phyloP scores from a whole-genome alignment of 2,113 vertebrate genomes.

The Agelaius phoeniceus region DNA sequence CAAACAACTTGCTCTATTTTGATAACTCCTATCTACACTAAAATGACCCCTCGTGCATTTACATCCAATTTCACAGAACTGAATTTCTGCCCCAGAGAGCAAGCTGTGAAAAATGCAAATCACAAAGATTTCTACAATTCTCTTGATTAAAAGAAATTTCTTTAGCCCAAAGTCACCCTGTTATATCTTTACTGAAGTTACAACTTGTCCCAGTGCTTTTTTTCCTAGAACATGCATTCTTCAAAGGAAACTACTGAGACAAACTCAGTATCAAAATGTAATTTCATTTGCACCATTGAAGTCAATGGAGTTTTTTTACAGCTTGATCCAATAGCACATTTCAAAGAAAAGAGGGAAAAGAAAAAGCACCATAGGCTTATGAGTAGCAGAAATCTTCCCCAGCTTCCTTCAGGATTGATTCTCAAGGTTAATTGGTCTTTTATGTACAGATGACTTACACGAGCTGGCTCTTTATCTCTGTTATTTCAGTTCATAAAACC shows the following conservation, averaged over 20 bases:
- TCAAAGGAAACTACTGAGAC: neutral
- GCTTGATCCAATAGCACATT: neutral
- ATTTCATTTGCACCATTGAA: conserved; percentile 2
- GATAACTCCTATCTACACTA: conserved; percentile 16
- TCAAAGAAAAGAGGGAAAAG: neutral
- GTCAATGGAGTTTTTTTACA: neutral
- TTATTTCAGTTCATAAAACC: neutral
- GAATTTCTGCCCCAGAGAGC: neutral
- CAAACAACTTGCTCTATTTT: conserved; percentile 37
- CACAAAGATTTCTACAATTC: neutral
- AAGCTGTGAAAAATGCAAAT: conserved; percentile 2
- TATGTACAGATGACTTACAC: neutral
- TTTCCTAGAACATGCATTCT: neutral
- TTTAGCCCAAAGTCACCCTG: neutral
- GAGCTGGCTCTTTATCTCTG: neutral
- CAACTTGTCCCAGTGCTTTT: neutral
- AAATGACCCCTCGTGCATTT: conserved; percentile 28
- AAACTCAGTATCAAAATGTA: neutral
- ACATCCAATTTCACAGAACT: neutral
- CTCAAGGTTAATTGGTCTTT: conserved; percentile 49
- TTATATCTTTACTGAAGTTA: neutral
- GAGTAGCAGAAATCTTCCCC: neutral
- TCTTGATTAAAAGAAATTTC: neutral
- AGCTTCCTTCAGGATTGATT: neutral
- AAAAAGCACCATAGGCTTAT: neutral